Base-by-base conservation (phyloP, 92 coral and sea anemone genomes). In the Palythoa caribaeorum region DNA sequence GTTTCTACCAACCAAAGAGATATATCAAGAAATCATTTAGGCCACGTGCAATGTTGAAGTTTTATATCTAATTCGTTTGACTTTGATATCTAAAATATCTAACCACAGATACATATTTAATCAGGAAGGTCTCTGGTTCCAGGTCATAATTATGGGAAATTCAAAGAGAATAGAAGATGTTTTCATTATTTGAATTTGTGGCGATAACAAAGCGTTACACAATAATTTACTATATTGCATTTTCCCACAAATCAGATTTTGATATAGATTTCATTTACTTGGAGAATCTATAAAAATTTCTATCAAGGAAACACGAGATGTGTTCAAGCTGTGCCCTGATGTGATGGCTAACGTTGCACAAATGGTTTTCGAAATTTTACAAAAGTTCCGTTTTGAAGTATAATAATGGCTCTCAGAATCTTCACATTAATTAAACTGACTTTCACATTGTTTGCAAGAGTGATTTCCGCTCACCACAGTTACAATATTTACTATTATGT, bases 41-140 rank as follows among this genome's bases (percentile, higher is more conserved):
- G 20, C 74, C 76, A 66, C 19, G 65, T 80, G 85, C 40, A 38
- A 8, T 39, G 50, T 44, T 63, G 73, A 47, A 21, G 71, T 81
- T 81, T 47, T n/a, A 16, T 48, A 28, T 68, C 19, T 81, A 66
- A 28, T 65, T 52, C 16, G 59, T 47, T 21, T 81, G 86, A 47
- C 76, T 40, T 47, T 21, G 48, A 21, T 19, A 68, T 57, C 36
- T 78, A 68, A 57, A 50, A 78, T 54, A 20, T 57, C 37, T 28
- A 68, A 81, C 86, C 86, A 66, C 76, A 81, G 86, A 60, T 66
- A 48, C 86, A 59, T 79, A 65, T 44, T 44, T 47, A 81, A 81
- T 81, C 66, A 70, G 6, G 44, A 50, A 13, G 48, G 86, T 44
- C 48, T 81, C 76, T 65, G 37, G 66, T 81, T 81, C 39, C 76